Evolutionary conservation across 2,797 vertebrate genomes (phyloP).

Genomic region (Sebastes matsubarae): DNA sequence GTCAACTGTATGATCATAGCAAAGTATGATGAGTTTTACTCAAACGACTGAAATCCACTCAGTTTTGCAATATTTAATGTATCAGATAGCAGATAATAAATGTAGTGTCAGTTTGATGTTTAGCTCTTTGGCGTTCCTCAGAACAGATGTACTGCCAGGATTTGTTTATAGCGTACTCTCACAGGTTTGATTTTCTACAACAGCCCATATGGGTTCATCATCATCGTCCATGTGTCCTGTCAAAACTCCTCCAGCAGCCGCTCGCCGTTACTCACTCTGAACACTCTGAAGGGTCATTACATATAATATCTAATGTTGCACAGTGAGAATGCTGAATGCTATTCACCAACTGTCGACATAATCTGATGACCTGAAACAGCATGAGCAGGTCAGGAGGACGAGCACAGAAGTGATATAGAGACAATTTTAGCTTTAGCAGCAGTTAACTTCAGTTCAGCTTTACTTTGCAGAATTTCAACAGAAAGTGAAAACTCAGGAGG

Average conservation of each 20-base stretch:
- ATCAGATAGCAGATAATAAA: not conserved
- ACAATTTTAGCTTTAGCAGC: not conserved
- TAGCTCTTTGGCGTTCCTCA: not conserved
- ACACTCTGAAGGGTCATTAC: not conserved
- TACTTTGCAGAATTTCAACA: not conserved
- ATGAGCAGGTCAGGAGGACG: not conserved
- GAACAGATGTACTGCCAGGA: slow-evolving; percentile 13
- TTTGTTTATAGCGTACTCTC: slow-evolving; percentile 6
- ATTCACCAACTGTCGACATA: not conserved
- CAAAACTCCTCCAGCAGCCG: slow-evolving; percentile 9
- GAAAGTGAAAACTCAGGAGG: not conserved
- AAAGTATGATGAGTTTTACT: not conserved
- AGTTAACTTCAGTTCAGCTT: not conserved
- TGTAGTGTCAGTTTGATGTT: not conserved
- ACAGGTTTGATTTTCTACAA: slow-evolving; percentile 11
- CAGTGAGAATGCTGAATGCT: not conserved
- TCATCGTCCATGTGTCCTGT: slow-evolving; percentile 22
- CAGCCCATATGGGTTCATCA: slow-evolving; percentile 8
- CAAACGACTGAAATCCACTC: not conserved
- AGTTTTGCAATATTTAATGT: not conserved
- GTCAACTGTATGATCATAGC: not conserved
- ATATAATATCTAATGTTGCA: not conserved
- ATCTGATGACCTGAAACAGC: not conserved
- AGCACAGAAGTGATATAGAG: not conserved
- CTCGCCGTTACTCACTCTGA: not conserved